Evolutionary conservation across 2,113 vertebrate species (phyloP).

Genomic region (Oxyruncus cristatus): DNA sequence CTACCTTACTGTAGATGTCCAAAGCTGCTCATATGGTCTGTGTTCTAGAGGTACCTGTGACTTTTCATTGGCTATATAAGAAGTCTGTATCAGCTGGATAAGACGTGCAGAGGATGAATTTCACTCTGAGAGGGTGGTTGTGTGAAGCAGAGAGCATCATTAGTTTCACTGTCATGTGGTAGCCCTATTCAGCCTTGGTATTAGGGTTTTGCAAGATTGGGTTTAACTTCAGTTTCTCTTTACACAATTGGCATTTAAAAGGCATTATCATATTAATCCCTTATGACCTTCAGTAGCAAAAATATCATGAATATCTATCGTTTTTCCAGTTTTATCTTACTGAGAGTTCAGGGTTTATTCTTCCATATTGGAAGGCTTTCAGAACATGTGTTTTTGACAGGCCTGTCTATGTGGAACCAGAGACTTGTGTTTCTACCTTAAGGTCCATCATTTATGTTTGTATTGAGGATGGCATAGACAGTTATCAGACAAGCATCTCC

Average conservation of each 20-base stretch:
- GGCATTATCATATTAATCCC: neutral
- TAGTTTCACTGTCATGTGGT: neutral
- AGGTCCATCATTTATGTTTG: neutral
- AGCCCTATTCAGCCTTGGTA: neutral
- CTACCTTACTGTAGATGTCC: neutral
- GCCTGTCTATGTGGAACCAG: neutral
- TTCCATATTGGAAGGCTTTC: neutral
- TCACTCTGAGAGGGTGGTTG: neutral
- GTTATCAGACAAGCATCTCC: neutral
- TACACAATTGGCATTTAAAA: neutral
- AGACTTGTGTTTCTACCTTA: neutral
- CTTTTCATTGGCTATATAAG: neutral
- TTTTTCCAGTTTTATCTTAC: neutral
- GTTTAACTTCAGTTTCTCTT: neutral
- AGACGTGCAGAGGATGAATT: neutral
- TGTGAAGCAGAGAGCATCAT: neutral
- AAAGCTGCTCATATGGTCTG: neutral
- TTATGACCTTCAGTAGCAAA: neutral
- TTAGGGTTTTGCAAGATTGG: neutral
- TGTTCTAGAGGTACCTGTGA: neutral
- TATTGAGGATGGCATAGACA: neutral
- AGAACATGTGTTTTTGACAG: neutral
- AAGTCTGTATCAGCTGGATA: neutral
- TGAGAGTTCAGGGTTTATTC: neutral
- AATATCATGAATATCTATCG: fast-evolving